These are phyloP conservation scores for Athetis lepigone DNA, from an alignment of 2,888 invertebrate species.

Conservation along the genomic window DNA sequence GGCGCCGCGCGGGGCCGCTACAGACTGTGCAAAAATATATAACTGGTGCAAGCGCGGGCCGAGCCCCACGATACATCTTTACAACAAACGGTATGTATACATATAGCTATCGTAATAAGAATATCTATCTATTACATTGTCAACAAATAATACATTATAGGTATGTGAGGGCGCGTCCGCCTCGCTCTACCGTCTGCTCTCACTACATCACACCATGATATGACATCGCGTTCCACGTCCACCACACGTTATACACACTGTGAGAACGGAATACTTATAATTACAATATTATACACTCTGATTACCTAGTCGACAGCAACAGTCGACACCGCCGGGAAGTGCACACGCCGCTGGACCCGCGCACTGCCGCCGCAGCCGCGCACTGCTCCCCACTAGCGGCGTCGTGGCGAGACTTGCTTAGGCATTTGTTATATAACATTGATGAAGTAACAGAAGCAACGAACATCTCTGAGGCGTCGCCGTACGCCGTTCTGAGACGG, in stretches of 20 bases:
- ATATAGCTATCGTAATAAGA: slow-evolving; percentile 75
- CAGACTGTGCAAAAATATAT: slow-evolving; percentile 86
- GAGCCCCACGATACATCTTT: slow-evolving; percentile 63
- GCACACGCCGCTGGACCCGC: not conserved
- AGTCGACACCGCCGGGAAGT: slow-evolving; percentile 30
- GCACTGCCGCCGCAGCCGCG: not conserved
- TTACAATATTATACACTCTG: slow-evolving; percentile 53
- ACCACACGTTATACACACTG: slow-evolving; percentile 38
- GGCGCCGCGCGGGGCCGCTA: slow-evolving; percentile 50
- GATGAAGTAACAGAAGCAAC: slow-evolving; percentile 50
- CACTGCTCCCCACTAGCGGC: too few relatives aligned
- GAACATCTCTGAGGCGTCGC: too few relatives aligned
- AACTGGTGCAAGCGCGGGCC: slow-evolving; percentile 78
- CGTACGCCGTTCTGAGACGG: not conserved
- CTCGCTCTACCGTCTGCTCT: slow-evolving; percentile 31
- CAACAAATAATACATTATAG: slow-evolving; percentile 72
- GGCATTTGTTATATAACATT: slow-evolving; percentile 36
- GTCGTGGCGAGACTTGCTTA: slow-evolving; percentile 10
- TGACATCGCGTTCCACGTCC: slow-evolving; percentile 78
- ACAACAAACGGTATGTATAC: slow-evolving; percentile 74
- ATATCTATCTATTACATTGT: slow-evolving; percentile 74
- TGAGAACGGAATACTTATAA: slow-evolving; percentile 49
- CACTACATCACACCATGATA: slow-evolving; percentile 85
- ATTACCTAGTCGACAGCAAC: slow-evolving; percentile 51
- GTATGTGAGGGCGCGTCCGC: slow-evolving; percentile 35